Evolutionary conservation across 2,113 vertebrate genomes (phyloP).

Genomic region (Tachuris rubrigastra): DNA sequence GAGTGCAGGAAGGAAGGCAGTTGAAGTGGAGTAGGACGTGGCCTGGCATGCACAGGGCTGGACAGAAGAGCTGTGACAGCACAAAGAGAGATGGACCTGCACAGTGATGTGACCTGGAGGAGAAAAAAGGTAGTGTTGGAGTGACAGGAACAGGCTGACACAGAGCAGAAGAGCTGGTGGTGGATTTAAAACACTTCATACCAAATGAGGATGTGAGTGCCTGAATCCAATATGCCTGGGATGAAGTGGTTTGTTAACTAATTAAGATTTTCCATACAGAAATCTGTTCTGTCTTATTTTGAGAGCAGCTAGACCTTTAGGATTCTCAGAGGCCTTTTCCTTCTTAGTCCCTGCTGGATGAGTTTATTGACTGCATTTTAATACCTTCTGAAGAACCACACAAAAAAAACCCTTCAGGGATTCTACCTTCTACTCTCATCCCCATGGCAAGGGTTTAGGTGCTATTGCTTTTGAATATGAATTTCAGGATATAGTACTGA

Average conservation of each 20-base stretch:
- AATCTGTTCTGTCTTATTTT: neutral
- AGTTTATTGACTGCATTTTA: slow-evolving; percentile 29
- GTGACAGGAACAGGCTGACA: neutral
- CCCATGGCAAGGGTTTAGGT: neutral
- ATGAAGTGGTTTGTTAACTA: neutral
- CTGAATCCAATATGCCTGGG: neutral
- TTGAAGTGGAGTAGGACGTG: neutral
- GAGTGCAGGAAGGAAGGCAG: neutral
- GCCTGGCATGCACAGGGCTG: neutral
- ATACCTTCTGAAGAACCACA: neutral
- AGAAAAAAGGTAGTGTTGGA: neutral
- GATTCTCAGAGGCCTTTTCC: neutral
- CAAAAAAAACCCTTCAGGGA: neutral
- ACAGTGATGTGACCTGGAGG: neutral
- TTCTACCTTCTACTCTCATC: neutral
- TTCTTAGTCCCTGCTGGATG: neutral
- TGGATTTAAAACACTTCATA: neutral
- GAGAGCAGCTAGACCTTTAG: neutral
- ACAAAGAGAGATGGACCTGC: neutral
- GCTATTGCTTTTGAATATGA: slow-evolving; percentile 34
- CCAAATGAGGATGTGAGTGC: neutral
- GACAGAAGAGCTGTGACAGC: neutral
- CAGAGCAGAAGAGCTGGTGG: neutral
- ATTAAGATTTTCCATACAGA: neutral
- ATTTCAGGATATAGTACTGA: neutral